Conservation (phyloP, 2,888 invertebrate species). For the Phorcus lineatus region DNA sequence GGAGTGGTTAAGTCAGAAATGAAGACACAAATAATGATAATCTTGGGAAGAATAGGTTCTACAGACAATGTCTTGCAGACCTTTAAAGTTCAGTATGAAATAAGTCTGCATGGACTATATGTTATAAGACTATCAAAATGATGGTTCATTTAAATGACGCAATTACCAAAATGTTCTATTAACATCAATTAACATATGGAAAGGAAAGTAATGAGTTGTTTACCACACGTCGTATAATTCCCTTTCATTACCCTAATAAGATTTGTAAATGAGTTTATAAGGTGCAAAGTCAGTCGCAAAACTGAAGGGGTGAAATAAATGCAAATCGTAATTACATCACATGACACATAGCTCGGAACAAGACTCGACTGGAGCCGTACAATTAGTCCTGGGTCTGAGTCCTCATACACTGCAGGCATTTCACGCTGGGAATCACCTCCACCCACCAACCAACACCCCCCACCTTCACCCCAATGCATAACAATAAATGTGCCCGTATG, state of each 20-base stretch:
- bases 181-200: background rate
- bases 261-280: slow-evolving; percentile 21
- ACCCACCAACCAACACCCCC: too few relatives aligned
- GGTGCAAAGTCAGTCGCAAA: slow-evolving; percentile 16
- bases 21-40: too few relatives aligned
- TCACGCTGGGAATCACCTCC: background rate
- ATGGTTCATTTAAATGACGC: too few relatives aligned
- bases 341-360: background rate
- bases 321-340: slow-evolving; percentile 13
- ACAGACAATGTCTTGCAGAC: too few relatives aligned
- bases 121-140: too few relatives aligned
- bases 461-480: too few relatives aligned
- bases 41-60: too few relatives aligned
- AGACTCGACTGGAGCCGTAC: background rate
- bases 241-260: slow-evolving; percentile 8
- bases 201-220: slow-evolving; percentile 16
- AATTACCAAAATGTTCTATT: too few relatives aligned
- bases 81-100: too few relatives aligned
- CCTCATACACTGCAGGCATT: background rate
- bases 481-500: too few relatives aligned
- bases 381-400: background rate
- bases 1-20: too few relatives aligned
- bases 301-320: slow-evolving; percentile 14
- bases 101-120: too few relatives aligned
- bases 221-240: background rate